Base-by-base conservation (phyloP, 2,797 vertebrate genomes). In the Smutsia temminckii region DNA sequence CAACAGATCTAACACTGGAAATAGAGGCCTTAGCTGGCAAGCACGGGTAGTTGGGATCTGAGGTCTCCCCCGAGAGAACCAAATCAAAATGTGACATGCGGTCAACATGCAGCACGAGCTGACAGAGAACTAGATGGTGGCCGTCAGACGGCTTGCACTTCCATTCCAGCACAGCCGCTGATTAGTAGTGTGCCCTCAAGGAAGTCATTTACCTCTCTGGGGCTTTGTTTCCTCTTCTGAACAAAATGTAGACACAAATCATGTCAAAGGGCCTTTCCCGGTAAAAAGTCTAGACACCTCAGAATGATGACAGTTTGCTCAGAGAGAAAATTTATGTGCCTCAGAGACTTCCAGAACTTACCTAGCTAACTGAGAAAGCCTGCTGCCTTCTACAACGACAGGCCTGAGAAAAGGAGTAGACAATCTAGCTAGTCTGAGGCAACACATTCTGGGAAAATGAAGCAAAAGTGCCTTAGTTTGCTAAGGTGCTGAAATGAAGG, bases 181-280 rank as follows among this genome's bases (percentile, higher is more conserved):
- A 92, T 72, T 57, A 87, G 68, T 5, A 51, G 20, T 51, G 18
- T 51, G 64, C 55, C 64, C 64, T 71, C 80, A 34, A 32, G 61
- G 46, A 32, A 83, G 53, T 61, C 69, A 37, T 61, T 68, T 75
- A 12, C 61, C 53, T 78, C 85, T 84, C 72, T 59, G 78, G 86
- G 89, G 57, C 34, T 87, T 75, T 87, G 78, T 94, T 84, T 90
- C 79, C 61, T 85, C 63, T 95, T 90, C 85, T 85, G 85, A 96
- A 84, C 53, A 93, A 81, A 85, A 90, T 40, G 42, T 17, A 86
- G 40, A 59, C 49, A 92, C 89, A 94, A 80, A 77, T 68, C 71
- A 11, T 20, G 51, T 40, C 55, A 69, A 59, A 95, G 55, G 13
- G 64, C 72, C 61, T 59, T 92, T 90, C 23, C 61, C 32, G 46